Evolutionary conservation across 2,113 vertebrate genomes (phyloP), one percentile per base, ranked within the genome.

Genomic region (Rutilus rutilus): DNA sequence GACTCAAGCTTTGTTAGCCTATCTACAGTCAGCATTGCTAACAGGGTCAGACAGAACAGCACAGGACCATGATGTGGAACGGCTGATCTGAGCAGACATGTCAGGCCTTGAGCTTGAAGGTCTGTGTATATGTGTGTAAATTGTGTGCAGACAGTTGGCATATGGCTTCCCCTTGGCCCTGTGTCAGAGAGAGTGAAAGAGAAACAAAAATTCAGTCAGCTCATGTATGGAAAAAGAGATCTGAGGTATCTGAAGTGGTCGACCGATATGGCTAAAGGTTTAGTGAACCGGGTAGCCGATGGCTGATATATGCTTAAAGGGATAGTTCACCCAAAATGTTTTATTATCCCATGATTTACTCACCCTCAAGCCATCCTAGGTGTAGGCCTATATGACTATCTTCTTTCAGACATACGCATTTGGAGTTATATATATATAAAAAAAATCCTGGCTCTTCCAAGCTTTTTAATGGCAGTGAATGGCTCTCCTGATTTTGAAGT

Each of bases 61-160:
- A 59, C 47, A 54, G 87, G 85, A 88, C 86, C 83, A 74, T 87
- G 79, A 81, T 87, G 78, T 50, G 57, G 67, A 87, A 89, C 90
- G 85, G 67, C 90, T 87, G 91, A 93, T 91, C 84, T 57, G 30
- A 54, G 33, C n/a, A 86, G 92, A 93, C 91, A 90, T 84, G 81
- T 76, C 62, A 85, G 90, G 64, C 73, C 79, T 62, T 19, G 30
- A 59, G 71, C 60, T 90, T 90, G 75, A 19, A 85, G 89, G 19
- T 33, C 50, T 88, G 89, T 87, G 88, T 14, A n/a, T 33, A 12
- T 47, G 77, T 82, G 83, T 88, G 89, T 60, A 79, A 50, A 30
- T 91, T 85, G 90, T 73, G 25, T 90, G 91, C 86, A 90, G 91
- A 93, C 91, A 89, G 54, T n/a, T 87, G 91, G 88, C 91, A 91